These are phyloP conservation scores for Tribolium castaneum DNA, from an alignment of 1,140 invertebrate species.

Conservation along the genomic window DNA sequence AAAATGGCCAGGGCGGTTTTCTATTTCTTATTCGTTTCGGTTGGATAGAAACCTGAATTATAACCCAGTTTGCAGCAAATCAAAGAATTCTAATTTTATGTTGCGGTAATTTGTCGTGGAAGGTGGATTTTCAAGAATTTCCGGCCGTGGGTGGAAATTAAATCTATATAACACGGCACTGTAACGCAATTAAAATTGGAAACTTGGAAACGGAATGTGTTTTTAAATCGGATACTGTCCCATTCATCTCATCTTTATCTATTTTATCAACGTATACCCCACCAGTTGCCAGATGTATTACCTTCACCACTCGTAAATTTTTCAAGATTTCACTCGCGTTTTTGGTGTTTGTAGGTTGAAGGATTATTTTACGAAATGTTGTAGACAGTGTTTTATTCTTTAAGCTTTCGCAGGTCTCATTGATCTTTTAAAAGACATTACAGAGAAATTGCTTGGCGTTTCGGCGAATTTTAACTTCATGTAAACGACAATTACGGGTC, in stretches of 20 bases:
- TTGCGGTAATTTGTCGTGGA: constrained; percentile 8
- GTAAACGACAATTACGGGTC: background rate
- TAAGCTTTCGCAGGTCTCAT: background rate
- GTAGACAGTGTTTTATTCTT: background rate
- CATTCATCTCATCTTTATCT: background rate
- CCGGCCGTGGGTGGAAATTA: background rate
- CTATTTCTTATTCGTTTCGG: constrained; percentile 38
- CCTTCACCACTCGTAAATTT: background rate
- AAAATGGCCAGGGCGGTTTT: constrained; percentile 24
- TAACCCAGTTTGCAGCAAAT: constrained; percentile 9
- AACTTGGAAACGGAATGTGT: background rate
- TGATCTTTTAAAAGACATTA: background rate
- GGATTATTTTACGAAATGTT: background rate
- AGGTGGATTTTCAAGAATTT: background rate
- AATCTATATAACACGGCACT: background rate
- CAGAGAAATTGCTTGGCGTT: constrained; percentile 6
- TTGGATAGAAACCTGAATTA: constrained; percentile 35
- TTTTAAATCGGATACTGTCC: background rate
- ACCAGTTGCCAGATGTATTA: background rate
- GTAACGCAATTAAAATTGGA: background rate
- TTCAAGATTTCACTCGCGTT: background rate
- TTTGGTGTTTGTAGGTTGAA: constrained; percentile 17
- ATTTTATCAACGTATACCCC: background rate
- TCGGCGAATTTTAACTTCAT: constrained; percentile 13
- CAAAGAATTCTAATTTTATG: constrained; percentile 30